Percentiles rank a stretch among this genome's conserved stretches.
Evolutionary conservation across 2,113 vertebrate genomes (phyloP).

Genomic region (Thermophis baileyi): DNA sequence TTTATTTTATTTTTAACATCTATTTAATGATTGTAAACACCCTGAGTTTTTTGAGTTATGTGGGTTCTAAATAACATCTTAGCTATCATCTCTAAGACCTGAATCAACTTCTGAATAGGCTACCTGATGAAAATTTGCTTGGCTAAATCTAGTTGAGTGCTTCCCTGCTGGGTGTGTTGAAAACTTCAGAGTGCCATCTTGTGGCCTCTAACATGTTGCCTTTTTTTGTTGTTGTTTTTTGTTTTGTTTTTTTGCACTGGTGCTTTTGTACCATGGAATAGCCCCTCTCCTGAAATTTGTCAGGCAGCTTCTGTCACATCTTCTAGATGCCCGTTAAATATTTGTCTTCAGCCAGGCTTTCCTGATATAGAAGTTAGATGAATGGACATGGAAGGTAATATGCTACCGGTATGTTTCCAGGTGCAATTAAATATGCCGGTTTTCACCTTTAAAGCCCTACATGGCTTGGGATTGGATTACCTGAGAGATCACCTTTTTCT

Average conservation of each 20-base stretch:
- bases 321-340: neutral
- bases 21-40: neutral
- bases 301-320: neutral
- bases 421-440: neutral
- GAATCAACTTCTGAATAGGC: neutral
- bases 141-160: neutral
- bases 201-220: neutral
- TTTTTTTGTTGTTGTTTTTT: no score
- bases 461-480: neutral
- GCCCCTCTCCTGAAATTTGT: neutral
- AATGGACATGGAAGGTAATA: neutral
- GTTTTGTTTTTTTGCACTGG: neutral
- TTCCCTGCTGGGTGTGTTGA: neutral
- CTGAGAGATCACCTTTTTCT: neutral
- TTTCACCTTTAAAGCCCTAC: neutral
- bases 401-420: neutral
- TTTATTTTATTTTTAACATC: neutral
- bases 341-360: neutral
- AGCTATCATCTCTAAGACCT: neutral
- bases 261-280: neutral
- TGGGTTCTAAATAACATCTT: neutral
- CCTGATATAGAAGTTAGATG: neutral
- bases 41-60: neutral
- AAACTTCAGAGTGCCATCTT: neutral
- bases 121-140: neutral